These are phyloP conservation scores for Spinus pinus DNA, from an alignment of 2,797 vertebrate species.

Conservation along the genomic window DNA sequence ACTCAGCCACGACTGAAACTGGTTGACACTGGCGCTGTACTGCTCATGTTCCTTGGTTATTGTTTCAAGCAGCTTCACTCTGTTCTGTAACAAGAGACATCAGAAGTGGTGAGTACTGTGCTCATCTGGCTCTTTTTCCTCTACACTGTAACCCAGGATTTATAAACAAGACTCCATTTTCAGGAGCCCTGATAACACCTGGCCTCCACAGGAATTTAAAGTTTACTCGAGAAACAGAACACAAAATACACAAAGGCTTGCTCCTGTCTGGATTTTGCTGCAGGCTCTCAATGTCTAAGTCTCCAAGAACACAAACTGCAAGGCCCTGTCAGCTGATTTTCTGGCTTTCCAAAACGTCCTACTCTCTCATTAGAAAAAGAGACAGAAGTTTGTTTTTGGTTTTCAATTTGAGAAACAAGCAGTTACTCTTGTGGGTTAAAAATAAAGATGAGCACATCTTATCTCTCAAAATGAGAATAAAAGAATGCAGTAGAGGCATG, in stretches of 20 bases:
- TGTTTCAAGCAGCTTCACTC: constrained; percentile 81
- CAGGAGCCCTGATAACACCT: accelerated
- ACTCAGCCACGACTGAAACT: constrained; percentile 86
- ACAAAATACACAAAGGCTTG: neutral
- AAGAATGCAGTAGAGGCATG: neutral
- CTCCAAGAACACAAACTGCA: neutral
- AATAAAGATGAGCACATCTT: neutral
- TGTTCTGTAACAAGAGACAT: constrained; percentile 77
- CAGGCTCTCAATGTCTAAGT: neutral
- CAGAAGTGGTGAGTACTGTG: neutral
- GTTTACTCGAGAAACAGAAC: neutral
- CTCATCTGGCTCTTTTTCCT: neutral
- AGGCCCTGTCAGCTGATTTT: neutral
- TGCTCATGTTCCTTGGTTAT: constrained; percentile 84
- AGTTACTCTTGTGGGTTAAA: neutral
- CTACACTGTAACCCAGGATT: neutral
- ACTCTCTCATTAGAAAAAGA: neutral
- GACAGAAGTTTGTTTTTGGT: neutral
- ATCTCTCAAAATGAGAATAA: neutral
- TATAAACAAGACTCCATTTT: neutral
- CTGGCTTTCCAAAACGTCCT: neutral
- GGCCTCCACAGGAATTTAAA: neutral
- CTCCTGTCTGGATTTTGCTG: neutral
- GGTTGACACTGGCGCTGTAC: constrained; percentile 72
- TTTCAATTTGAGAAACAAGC: neutral